phyloP scores from a whole-genome alignment of 2,888 invertebrate genomes.

The Monoplex corrugatus region DNA sequence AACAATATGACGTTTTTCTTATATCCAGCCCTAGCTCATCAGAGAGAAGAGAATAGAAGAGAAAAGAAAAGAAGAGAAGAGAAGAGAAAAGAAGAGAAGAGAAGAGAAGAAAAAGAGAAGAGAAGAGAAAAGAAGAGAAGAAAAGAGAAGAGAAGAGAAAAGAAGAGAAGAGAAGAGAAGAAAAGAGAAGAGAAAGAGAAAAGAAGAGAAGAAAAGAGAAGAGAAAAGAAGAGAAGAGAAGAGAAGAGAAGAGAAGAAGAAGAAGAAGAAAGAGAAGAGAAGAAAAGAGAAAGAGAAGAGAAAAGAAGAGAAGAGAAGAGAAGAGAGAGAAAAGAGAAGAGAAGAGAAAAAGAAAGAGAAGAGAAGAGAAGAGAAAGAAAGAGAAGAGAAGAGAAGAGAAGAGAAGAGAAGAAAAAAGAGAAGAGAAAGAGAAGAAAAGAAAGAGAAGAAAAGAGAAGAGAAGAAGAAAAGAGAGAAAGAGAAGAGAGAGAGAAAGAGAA shows the following conservation, averaged over 20 bases:
- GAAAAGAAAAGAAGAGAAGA: too few species aligned
- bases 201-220: neutral
- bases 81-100: too few species aligned
- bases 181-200: neutral
- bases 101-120: neutral
- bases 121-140: neutral
- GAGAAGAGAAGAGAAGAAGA: neutral
- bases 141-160: neutral
- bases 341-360: neutral
- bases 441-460: too few species aligned
- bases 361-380: neutral
- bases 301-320: neutral
- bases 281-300: neutral
- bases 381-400: neutral
- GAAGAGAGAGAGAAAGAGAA: too few species aligned
- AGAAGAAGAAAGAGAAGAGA: conserved; percentile 22
- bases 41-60: too few species aligned
- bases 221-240: neutral
- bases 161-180: neutral
- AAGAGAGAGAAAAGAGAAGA: neutral
- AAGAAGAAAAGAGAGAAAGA: too few species aligned
- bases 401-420: conserved; percentile 16
- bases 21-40: too few species aligned
- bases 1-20: too few species aligned
- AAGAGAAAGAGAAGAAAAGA: too few species aligned